Conservation (phyloP, 2,113 vertebrate genomes). For the Eclectus roratus region DNA sequence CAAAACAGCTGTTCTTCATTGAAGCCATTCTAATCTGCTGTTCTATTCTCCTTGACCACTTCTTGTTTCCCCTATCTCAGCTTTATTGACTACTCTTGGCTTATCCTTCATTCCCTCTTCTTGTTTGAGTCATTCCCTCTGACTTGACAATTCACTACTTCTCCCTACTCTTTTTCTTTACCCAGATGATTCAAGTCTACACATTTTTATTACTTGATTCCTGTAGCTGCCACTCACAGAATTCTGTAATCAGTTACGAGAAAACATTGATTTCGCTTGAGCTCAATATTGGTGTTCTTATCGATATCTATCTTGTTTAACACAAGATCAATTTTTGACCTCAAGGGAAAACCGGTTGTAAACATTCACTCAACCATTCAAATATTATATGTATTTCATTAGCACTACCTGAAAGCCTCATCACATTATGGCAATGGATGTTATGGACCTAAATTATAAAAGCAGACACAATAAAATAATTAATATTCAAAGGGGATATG, state of each 20-base stretch:
- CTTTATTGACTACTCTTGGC: neutral
- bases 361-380: neutral
- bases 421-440: neutral
- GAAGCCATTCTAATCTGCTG: neutral
- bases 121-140: neutral
- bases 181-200: neutral
- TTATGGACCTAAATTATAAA: neutral
- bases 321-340: constrained; percentile 22
- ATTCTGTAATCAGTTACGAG: neutral
- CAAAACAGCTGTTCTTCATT: neutral
- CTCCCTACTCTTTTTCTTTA: neutral
- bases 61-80: neutral
- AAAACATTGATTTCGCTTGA: constrained; percentile 12
- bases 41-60: neutral
- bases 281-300: neutral
- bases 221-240: neutral
- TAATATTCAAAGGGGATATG: neutral
- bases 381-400: neutral
- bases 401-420: neutral
- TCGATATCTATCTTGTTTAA: constrained; percentile 12
- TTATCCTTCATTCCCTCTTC: neutral
- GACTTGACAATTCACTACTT: neutral
- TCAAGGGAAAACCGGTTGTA: neutral
- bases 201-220: neutral
- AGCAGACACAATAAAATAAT: neutral